Base-by-base conservation (phyloP, 2,888 invertebrate genomes). In the Metellina segmentata region DNA sequence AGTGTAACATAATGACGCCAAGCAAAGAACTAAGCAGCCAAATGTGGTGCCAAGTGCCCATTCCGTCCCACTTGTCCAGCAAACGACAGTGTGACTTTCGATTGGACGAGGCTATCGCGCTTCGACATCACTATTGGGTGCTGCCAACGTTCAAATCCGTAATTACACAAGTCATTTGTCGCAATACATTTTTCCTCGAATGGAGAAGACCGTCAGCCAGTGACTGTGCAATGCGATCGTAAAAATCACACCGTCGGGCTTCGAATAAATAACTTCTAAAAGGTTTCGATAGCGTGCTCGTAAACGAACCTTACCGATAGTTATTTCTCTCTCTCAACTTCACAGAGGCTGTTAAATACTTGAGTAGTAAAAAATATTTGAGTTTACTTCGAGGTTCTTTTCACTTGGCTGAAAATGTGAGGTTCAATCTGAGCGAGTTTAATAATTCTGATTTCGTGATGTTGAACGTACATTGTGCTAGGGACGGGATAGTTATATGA, bases 151-250 rank as follows among this genome's bases (percentile, higher is more conserved):
- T 79, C 49, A 49, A 19, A 75, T 53, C 85, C 75, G 90, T 85
- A 90, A 90, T 85, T 90, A 85, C 90, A 34, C 85, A 70, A 85
- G 72, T 81, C 85, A 90, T 90, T 90, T 90, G 90, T 90, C 90
- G 83, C 85, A 85, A 90, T 85, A 85, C 81, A 71, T 85, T 85
- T 90, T 81, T 90, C 90, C 85, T 90, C 90, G 90, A 90, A 90
- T 85, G 83, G 51, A 48, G 70, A 51, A 75, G 70, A 71, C 69
- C 52, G 16, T 77, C 61, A 49, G n/a, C 49, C 77, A 20, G 69
- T 72, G 48, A 81, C 78, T 70, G 77, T 70, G 74, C 34, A 34
- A 34, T 16, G 19, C 52, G 53, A n/a, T 88, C 89, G 83, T 89
- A 89, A 89, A 89, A 89, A 51, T 89, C 89, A 75, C 89, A 83